Base-by-base conservation (phyloP, 92 coral and sea anemone genomes). In the Palythoa heliodiscus region DNA sequence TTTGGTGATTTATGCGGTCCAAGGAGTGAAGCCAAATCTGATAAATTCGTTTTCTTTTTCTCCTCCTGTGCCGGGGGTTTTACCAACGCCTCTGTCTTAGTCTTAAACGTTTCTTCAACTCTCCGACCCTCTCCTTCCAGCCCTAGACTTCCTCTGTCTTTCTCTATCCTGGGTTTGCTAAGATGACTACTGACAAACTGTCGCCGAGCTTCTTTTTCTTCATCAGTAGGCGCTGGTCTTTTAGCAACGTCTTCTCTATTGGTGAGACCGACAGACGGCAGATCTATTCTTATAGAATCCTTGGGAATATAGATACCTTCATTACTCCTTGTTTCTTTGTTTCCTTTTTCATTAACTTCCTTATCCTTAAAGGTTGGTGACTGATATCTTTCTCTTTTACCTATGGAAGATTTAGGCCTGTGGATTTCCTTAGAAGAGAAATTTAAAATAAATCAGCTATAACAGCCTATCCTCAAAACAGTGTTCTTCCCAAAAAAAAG, bases 111-210 rank as follows among this genome's bases (percentile, higher is more conserved):
- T 20, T 90, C 89, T 19, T 87, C 89, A 23, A 86, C 82, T 78
- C 76, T 92, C 64, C 88, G 87, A 55, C 98, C 98, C 60, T 91
- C 77, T 82, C 98, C 95, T 87, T 94, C 91, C 82, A 91, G 70
- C 73, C 93, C 96, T 35, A 96, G 89, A 19, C 83, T 87, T 22
- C 92, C 91, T 75, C 86, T 73, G 40, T 83, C 70, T 11, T 55
- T 61, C 20, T 90, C 87, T 55, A 93, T 84, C 70, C 88, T 88
- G 63, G 92, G 84, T 24, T 90, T 86, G 40, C 54, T 78, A 40
- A 94, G 90, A 48, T 92, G 86, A 84, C 92, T 90, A 87, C 77
- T 92, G 88, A 92, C 93, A 64, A 78, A 86, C 48, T 92, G 89
- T 40, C 93, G 87, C 80, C 93, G 89, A 48, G 92, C 92, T 67